Evolutionary conservation across 2,113 vertebrate species (phyloP), one percentile per base, ranked within the genome.

Genomic region (Gadus macrocephalus): DNA sequence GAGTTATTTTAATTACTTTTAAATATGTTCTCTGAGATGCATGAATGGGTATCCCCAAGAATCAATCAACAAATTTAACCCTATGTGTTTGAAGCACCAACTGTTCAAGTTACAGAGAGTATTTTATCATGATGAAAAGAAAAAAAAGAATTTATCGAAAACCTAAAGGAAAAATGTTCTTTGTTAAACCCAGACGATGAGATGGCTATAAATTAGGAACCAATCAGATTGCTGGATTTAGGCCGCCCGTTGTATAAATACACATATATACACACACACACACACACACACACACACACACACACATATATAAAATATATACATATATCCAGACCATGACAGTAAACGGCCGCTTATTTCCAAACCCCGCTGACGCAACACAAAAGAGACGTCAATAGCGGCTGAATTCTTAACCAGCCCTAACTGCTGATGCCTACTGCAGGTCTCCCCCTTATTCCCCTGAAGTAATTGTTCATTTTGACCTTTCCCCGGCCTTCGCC

Each of bases 41-140:
- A 35, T 42, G 67, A 53, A 49, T 62, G 63, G 38, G 68, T 61
- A 27, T 74, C 11, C 15, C 8, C 68, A 67, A 7, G 42, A 86
- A 89, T 88, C 83, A 79, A 89, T 90, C 85, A 86, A 87, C 78
- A 82, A 89, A 49, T 2, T 49, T 9, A 49, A 49, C 42, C 9
- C 42, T 14, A 49, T 49, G 42, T 49, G 11, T 49, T 49, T 35
- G 31, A 35, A 6, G 31, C 6, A 35, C 31, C 31, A 35, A 4
- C 31, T 35, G 4, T 35, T 7, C 31, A 35, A 35, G 11, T 49
- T 49, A 9, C 42, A 1, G 42, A 49, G 42, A 49, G 11, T 9
- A 14, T 49, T 49, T 14, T 49, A 49, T 9, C 8, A 49, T 9
- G 31, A 5, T 35, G 31, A 35, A 35, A 35, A 35, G 31, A 35